Base-by-base conservation (phyloP, 2,113 vertebrate species). In the Oophaga pumilio region DNA sequence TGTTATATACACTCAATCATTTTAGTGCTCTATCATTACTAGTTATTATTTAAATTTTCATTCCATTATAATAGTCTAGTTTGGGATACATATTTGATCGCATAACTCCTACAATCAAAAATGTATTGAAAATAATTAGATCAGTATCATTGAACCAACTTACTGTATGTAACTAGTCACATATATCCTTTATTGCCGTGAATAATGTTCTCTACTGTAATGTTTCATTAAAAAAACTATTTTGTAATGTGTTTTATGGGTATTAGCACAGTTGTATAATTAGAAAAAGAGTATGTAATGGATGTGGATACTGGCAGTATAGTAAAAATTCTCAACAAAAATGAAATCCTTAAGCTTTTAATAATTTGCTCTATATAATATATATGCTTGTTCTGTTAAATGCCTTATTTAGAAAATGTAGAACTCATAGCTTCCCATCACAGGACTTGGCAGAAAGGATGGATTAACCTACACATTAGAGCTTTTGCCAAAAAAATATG, bases 381-480 rank as follows among this genome's bases (percentile, higher is more conserved):
- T 71, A 9, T 76, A 11, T 82, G 33, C 28, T 74, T 73, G 52
- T 76, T 88, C 59, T 62, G n/a, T 83, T 57, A 76, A 76, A 62
- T 80, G 49, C 52, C 8, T 50, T 62, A 52, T 73, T 77, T 24
- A 73, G n/a, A 57, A 82, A 82, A 59, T 26, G 66, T 69, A 62
- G 43, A 62, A 87, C 64, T 74, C 8, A 74, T 62, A 43, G 71
- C 59, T 76, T 88, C 80, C 86, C 71, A 71, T 76, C 57, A 64
- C 33, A n/a, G 24, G 33, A 11, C 59, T 77, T 82, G 86, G 79
- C 57, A 76, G 76, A 52, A 28, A 74, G 13, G 1, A 13, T 57
- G 15, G 71, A n/a, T 66, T 76, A 88, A 88, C n/a, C 24, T 83
- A 88, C 49, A 83, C 71, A 82, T 87, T 82, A 71, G 2, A 43